A percentile compares a stretch with the other conserved stretches of the same genome.
phyloP scores from a whole-genome alignment of 2,113 vertebrate genomes.

The Synodontis membranacea region DNA sequence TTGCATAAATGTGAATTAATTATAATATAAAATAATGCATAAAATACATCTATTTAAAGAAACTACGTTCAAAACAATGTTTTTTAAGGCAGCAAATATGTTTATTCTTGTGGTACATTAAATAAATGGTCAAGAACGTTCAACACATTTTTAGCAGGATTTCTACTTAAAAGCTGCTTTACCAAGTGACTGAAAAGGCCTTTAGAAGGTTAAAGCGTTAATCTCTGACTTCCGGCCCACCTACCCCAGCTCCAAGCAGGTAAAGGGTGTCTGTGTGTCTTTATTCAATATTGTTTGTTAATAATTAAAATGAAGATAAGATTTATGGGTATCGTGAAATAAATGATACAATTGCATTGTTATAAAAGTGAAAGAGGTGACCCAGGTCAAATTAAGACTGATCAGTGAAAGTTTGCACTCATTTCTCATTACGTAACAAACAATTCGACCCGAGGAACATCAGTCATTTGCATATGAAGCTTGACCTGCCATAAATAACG shows the following conservation, averaged over 20 bases:
- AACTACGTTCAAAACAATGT: background rate
- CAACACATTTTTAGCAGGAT: background rate
- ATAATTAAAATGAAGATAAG: slow-evolving; percentile 26
- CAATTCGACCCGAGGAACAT: background rate
- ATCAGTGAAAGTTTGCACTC: background rate
- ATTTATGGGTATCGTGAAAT: slow-evolving; percentile 17
- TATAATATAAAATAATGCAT: too few relatives aligned
- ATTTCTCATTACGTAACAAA: background rate
- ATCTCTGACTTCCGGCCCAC: background rate
- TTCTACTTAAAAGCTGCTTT: background rate
- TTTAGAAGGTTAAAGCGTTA: background rate
- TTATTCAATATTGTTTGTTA: slow-evolving; percentile 21
- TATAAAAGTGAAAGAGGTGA: slow-evolving; percentile 15
- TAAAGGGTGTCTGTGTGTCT: slow-evolving; percentile 5
- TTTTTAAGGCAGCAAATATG: background rate
- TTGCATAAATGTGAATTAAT: too few relatives aligned
- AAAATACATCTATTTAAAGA: too few relatives aligned
- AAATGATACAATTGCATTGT: slow-evolving; percentile 5
- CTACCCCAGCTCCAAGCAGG: background rate
- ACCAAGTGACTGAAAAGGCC: background rate
- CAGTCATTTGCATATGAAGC: slow-evolving; percentile 1
- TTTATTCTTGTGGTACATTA: background rate
- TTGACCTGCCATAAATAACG: slow-evolving; percentile 17
- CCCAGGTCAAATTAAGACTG: slow-evolving; percentile 1
- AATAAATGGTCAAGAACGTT: background rate